Evolutionary conservation across 2,113 vertebrate genomes (phyloP).

Genomic region (Hiodon tergisus): DNA sequence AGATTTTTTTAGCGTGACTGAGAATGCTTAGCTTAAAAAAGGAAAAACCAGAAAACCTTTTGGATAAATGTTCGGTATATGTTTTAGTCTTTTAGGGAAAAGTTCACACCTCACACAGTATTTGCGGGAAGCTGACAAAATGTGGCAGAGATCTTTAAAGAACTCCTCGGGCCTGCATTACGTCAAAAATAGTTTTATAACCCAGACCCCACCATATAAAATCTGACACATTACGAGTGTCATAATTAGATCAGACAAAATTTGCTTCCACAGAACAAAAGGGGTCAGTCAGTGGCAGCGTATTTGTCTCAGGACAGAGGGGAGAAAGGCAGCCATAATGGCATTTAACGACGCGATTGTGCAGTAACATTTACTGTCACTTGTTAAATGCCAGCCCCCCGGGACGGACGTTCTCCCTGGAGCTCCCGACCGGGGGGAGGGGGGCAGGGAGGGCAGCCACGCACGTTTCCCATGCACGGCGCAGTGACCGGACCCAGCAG

Average conservation of each 20-base stretch:
- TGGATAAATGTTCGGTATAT: too few relatives aligned
- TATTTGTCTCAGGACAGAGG: conserved; percentile 15
- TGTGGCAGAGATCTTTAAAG: neutral
- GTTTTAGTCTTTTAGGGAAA: too few relatives aligned
- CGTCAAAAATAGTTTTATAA: neutral
- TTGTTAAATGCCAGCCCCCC: conserved; percentile 60
- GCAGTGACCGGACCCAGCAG: conserved; percentile 40
- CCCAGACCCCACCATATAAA: neutral
- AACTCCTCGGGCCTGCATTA: neutral
- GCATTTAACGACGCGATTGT: conserved; percentile 60
- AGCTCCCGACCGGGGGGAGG: conserved; percentile 17
- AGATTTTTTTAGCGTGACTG: too few relatives aligned
- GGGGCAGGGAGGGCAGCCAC: conserved; percentile 8
- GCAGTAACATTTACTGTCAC: conserved; percentile 62
- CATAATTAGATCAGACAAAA: neutral
- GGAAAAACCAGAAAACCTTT: too few relatives aligned
- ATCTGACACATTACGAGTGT: too few relatives aligned
- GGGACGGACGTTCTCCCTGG: conserved; percentile 20
- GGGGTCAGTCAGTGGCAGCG: neutral
- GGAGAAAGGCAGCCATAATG: conserved; percentile 44
- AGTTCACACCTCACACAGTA: too few relatives aligned
- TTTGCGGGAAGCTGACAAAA: neutral
- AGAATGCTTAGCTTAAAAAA: too few relatives aligned
- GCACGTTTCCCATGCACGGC: conserved; percentile 13
- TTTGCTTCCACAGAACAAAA: neutral